Evolutionary conservation across 1,140 invertebrate genomes (phyloP).

Genomic region (Calephelis nemesis): DNA sequence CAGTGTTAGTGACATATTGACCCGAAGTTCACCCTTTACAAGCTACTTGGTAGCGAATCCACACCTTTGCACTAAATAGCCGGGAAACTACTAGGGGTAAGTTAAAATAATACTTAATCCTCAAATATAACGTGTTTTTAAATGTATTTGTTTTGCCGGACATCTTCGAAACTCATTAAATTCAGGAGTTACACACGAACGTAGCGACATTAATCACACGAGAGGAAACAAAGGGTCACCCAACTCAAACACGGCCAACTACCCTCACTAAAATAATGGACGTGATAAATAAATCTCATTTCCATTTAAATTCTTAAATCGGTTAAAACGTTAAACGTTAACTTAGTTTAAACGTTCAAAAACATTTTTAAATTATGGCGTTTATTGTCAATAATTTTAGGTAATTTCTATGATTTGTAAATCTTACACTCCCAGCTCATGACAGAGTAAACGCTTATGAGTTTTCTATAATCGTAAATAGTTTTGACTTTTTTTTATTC

Average conservation of each 20-base stretch:
- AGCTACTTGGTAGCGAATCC: too few relatives aligned
- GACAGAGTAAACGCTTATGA: too few relatives aligned
- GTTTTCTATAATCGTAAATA: too few relatives aligned
- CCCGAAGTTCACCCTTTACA: too few relatives aligned
- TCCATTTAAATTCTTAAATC: neutral
- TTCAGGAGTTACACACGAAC: neutral
- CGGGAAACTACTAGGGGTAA: too few relatives aligned
- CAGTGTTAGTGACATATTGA: too few relatives aligned
- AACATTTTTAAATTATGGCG: neutral
- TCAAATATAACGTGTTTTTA: neutral
- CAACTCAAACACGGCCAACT: conserved; percentile 6
- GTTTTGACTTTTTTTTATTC: too few relatives aligned
- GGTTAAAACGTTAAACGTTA: neutral
- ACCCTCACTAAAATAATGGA: conserved; percentile 12
- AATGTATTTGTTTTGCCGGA: neutral
- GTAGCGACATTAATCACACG: conserved; percentile 9
- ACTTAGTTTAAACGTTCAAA: neutral
- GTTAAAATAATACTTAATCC: too few relatives aligned
- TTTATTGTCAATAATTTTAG: too few relatives aligned
- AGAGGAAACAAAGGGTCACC: conserved; percentile 14
- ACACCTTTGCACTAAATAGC: too few relatives aligned
- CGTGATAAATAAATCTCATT: conserved; percentile 6
- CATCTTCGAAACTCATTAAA: neutral
- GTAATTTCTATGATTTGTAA: too few relatives aligned
- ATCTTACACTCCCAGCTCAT: too few relatives aligned